phyloP scores from a whole-genome alignment of 2,113 vertebrate species.

The Pogonocichla stellata region DNA sequence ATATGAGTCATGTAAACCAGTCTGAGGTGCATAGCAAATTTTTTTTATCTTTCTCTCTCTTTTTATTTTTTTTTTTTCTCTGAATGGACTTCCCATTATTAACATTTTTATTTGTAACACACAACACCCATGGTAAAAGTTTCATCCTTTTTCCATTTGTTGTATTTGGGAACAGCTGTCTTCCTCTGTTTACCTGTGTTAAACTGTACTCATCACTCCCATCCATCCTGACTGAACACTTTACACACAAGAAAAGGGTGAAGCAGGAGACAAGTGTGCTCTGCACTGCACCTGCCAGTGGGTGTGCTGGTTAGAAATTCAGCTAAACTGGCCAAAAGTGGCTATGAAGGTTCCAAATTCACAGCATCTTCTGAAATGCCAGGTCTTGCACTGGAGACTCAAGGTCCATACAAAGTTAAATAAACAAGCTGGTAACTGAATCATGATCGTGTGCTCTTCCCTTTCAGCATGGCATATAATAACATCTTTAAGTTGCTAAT shows the following conservation, averaged over 20 bases:
- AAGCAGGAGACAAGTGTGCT: neutral
- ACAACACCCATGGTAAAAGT: neutral
- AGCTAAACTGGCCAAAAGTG: neutral
- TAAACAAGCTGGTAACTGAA: neutral
- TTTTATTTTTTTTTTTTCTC: no score
- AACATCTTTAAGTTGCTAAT: neutral
- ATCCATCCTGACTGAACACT: fast-evolving
- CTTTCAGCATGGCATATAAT: neutral
- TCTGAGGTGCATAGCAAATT: neutral
- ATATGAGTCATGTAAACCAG: neutral
- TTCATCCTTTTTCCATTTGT: neutral
- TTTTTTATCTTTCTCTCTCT: neutral
- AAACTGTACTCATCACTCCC: neutral
- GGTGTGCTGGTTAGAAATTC: neutral
- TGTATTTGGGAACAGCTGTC: neutral
- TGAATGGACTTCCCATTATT: neutral
- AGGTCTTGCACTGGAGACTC: neutral
- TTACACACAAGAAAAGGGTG: neutral
- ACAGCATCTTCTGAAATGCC: neutral
- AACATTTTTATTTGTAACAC: neutral
- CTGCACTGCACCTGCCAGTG: neutral
- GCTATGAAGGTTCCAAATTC: neutral
- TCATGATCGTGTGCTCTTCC: fast-evolving
- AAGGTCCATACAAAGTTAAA: neutral
- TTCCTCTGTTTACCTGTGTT: neutral